Conservation (phyloP, 2,113 vertebrate genomes). For the Poeciliopsis prolifica region DNA sequence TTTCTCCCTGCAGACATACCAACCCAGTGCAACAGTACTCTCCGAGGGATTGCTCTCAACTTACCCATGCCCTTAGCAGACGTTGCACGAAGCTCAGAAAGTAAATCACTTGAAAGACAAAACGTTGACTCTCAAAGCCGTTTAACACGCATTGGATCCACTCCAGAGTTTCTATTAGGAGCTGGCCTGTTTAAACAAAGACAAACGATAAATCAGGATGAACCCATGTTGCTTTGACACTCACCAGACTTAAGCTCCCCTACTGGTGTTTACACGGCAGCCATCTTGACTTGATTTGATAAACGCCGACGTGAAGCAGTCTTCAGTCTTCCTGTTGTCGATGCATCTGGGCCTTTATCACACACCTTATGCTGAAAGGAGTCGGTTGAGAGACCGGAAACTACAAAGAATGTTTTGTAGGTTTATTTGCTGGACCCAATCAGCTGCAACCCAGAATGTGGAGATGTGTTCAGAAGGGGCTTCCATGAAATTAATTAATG, state of each 20-base stretch:
- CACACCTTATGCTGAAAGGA: neutral
- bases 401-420: neutral
- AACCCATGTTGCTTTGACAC: conserved; percentile 27
- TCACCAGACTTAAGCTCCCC: conserved; percentile 15
- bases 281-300: conserved; percentile 16
- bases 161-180: neutral
- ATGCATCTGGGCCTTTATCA: neutral
- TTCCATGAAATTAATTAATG: neutral
- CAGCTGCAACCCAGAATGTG: too few species aligned
- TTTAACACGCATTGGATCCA: neutral
- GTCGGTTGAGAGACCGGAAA: neutral
- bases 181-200: conserved; percentile 30
- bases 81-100: neutral
- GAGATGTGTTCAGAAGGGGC: neutral
- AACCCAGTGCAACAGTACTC: neutral
- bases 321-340: neutral
- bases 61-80: neutral
- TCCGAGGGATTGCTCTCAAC: neutral
- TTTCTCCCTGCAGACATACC: conserved; percentile 7
- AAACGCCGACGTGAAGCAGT: neutral
- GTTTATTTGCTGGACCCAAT: neutral
- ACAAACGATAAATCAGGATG: neutral
- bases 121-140: neutral
- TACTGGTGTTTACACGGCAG: conserved; percentile 24
- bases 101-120: neutral